Evolutionary conservation across 2,888 invertebrate species (phyloP).

Genomic region (Trissolcus brochymenae): DNA sequence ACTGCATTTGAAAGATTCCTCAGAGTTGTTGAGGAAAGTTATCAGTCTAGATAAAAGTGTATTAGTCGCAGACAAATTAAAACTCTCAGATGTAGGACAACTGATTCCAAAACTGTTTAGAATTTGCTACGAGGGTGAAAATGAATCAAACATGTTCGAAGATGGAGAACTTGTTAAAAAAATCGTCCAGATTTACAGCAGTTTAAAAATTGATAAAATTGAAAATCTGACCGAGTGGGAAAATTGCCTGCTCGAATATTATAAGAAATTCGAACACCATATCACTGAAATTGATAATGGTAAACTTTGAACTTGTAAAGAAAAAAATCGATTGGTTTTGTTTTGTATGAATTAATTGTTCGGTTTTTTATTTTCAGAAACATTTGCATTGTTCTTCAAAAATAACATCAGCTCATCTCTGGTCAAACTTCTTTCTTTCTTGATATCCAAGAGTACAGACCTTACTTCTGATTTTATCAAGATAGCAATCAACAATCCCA

Average conservation of each 20-base stretch:
- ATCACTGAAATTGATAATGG: slow-evolving; percentile 76
- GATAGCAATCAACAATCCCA: slow-evolving; percentile 75
- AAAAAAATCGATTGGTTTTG: too few relatives aligned
- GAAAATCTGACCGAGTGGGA: slow-evolving; percentile 77
- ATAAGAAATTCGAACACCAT: slow-evolving; percentile 81
- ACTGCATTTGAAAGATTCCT: slow-evolving; percentile 72
- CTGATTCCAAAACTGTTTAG: slow-evolving; percentile 80
- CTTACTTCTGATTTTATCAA: slow-evolving; percentile 77
- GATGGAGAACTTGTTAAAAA: slow-evolving; percentile 61
- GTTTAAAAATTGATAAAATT: slow-evolving; percentile 59
- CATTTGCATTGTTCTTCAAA: slow-evolving; percentile 61
- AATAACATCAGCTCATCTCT: slow-evolving; percentile 71
- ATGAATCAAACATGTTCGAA: slow-evolving; percentile 35
- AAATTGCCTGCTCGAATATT: slow-evolving; percentile 78
- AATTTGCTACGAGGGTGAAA: slow-evolving; percentile 74
- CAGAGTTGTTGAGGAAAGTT: slow-evolving; percentile 76
- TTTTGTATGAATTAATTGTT: too few relatives aligned
- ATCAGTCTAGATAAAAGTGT: slow-evolving; percentile 74
- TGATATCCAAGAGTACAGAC: slow-evolving; percentile 79
- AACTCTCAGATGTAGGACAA: slow-evolving; percentile 79
- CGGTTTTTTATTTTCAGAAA: slow-evolving; percentile 59
- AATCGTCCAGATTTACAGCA: slow-evolving; percentile 60
- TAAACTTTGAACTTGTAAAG: slow-evolving; percentile 73
- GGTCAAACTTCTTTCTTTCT: slow-evolving; percentile 79
- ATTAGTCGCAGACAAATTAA: slow-evolving; percentile 75